A percentile compares a stretch with the other conserved stretches of the same genome.
These are phyloP conservation scores for Acanthurus lineatus DNA, from an alignment of 2,797 vertebrate species.

Conservation along the genomic window DNA sequence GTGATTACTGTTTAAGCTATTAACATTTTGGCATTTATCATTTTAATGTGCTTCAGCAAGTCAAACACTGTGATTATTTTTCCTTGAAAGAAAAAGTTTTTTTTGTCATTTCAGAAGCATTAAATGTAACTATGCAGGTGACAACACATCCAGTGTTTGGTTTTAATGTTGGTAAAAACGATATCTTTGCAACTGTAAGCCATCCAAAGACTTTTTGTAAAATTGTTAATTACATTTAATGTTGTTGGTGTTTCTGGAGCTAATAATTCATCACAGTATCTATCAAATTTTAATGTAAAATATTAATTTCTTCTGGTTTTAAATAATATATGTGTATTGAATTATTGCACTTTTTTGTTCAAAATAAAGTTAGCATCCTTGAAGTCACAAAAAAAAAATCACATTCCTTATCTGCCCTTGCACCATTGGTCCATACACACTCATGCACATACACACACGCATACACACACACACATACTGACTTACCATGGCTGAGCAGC, in stretches of 20 bases:
- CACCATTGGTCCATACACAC: constrained; percentile 13
- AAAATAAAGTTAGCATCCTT: constrained; percentile 36
- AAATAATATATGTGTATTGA: neutral
- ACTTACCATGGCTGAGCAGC: constrained; percentile 92
- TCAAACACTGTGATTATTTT: neutral
- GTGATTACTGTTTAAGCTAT: neutral
- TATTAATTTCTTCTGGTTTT: neutral
- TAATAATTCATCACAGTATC: neutral
- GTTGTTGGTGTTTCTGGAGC: too few species aligned
- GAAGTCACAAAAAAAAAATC: neutral
- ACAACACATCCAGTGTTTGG: neutral
- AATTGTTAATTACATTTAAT: neutral
- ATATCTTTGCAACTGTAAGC: neutral
- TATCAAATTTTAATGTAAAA: neutral
- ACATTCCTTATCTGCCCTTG: neutral
- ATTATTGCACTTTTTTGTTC: neutral
- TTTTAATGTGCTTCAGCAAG: neutral
- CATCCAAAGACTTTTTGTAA: neutral
- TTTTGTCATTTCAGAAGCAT: neutral
- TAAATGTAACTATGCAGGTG: neutral
- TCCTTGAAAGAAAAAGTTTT: neutral
- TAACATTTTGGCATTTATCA: neutral
- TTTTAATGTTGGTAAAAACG: neutral
- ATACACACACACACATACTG: constrained; percentile 18
- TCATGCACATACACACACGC: neutral